Percentiles rank a stretch among this genome's conserved stretches.
Evolutionary conservation across 2,888 invertebrate genomes (phyloP).

Genomic region (Caenorhabditis angaria): DNA sequence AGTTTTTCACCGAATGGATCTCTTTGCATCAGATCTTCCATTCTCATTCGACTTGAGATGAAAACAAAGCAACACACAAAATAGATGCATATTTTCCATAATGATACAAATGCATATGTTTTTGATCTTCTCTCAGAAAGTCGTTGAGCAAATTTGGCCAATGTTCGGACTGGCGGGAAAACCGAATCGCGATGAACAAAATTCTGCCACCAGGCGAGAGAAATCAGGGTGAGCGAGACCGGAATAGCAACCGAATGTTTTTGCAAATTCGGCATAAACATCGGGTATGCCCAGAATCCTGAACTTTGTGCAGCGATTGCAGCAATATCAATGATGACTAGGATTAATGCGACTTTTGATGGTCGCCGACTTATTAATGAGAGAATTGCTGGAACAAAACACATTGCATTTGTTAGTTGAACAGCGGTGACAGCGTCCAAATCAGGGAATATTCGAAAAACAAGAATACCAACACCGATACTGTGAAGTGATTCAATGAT

Average conservation of each 20-base stretch:
- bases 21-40: conserved; percentile 61
- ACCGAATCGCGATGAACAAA: conserved; percentile 88
- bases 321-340: conserved; percentile 79
- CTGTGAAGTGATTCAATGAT: conserved; percentile 88
- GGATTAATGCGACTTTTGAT: conserved; percentile 53
- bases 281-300: conserved; percentile 90
- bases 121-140: conserved; percentile 85
- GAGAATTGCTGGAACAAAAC: conserved; percentile 85
- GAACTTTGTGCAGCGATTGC: conserved; percentile 89
- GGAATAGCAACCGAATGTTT: conserved; percentile 84
- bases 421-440: conserved; percentile 88
- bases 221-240: conserved; percentile 84
- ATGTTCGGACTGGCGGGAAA: conserved; percentile 75
- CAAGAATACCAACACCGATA: conserved; percentile 85
- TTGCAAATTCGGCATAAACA: conserved; percentile 63
- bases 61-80: conserved; percentile 82
- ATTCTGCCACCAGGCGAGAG: conserved; percentile 98
- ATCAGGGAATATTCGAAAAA: conserved; percentile 88
- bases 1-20: conserved; percentile 71
- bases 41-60: conserved; percentile 77
- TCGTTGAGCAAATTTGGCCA: conserved; percentile 74
- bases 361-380: conserved; percentile 75
- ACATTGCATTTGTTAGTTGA: conserved; percentile 93
- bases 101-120: conserved; percentile 84
- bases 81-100: conserved; percentile 89